Evolutionary conservation across 2,113 vertebrate genomes (phyloP).

Genomic region (Erpornis zantholeuca): DNA sequence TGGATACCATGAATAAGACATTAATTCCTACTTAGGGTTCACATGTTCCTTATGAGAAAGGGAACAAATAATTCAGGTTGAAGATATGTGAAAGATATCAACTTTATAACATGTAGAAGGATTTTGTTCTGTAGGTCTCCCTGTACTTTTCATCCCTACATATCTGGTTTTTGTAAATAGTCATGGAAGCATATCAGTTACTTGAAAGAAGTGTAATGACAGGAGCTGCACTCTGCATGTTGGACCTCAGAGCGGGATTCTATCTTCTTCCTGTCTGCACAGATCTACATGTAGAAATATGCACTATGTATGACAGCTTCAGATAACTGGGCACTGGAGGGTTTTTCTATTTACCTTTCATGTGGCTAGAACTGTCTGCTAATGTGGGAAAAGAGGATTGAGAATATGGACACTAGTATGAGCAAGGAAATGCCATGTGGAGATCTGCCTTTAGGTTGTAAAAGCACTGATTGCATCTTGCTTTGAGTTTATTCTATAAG

Average conservation of each 20-base stretch:
- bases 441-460: neutral
- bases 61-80: neutral
- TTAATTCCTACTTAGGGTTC: neutral
- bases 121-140: neutral
- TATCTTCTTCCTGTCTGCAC: neutral
- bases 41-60: neutral
- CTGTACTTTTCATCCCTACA: neutral
- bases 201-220: neutral
- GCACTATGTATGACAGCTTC: neutral
- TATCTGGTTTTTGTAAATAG: neutral
- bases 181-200: fast-evolving
- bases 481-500: neutral
- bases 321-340: neutral
- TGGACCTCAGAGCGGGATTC: neutral
- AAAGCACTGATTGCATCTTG: neutral
- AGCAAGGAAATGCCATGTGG: neutral
- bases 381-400: neutral
- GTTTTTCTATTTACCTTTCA: neutral
- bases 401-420: neutral
- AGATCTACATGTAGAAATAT: neutral
- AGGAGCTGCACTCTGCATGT: neutral
- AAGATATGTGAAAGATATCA: neutral
- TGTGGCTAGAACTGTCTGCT: neutral
- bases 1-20: neutral
- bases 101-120: neutral